Evolutionary conservation across 2,888 invertebrate species (phyloP).

Genomic region (Mythimna lalbum): DNA sequence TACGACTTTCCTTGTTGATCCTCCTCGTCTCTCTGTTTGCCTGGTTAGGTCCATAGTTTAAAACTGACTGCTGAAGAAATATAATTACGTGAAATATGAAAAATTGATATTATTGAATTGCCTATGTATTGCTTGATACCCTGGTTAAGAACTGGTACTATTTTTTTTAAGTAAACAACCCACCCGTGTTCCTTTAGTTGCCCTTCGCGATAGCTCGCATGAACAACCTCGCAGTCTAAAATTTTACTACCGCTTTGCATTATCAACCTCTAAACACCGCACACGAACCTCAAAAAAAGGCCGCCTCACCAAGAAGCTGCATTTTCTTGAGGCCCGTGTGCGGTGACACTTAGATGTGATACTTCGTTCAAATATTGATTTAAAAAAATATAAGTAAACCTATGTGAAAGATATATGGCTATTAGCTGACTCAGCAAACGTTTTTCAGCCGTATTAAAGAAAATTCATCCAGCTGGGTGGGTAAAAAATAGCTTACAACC

Average conservation of each 20-base stretch:
- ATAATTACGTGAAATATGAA: constrained; percentile 17
- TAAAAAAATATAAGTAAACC: neutral
- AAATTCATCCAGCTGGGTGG: no score
- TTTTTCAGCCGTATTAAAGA: no score
- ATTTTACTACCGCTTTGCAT: neutral
- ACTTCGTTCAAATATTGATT: neutral
- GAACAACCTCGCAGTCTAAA: neutral
- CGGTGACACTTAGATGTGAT: neutral
- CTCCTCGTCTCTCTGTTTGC: constrained; percentile 26
- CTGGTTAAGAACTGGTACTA: neutral
- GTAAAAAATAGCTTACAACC: no score
- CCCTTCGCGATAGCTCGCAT: no score
- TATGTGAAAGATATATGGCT: neutral
- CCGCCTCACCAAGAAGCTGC: no score
- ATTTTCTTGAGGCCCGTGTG: no score
- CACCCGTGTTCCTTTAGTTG: no score
- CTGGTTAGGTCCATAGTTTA: constrained; percentile 19
- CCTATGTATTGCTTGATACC: constrained; percentile 2
- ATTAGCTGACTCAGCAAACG: no score
- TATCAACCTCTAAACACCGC: no score
- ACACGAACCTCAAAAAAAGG: no score
- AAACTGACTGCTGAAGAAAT: constrained; percentile 10
- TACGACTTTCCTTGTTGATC: constrained; percentile 50
- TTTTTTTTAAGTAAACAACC: no score
- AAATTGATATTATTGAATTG: constrained; percentile 5